These are phyloP conservation scores for Enteromius fasciolatus DNA, from an alignment of 2,797 vertebrate genomes.

Conservation along the genomic window DNA sequence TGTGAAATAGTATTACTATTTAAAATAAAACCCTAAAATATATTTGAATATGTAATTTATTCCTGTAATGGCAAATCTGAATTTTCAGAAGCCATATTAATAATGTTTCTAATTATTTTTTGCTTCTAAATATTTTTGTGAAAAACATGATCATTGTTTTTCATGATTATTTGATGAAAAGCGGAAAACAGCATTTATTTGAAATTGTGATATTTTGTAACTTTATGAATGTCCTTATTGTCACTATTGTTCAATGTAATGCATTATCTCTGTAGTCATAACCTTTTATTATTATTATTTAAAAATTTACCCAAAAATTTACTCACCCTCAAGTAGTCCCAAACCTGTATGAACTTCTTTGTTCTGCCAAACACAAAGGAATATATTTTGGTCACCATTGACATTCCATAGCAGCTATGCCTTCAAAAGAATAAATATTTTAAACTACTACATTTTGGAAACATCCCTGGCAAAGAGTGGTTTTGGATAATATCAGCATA, in stretches of 20 bases:
- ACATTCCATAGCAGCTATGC: too few relatives aligned
- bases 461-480: too few relatives aligned
- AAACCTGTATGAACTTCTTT: too few relatives aligned
- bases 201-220: neutral
- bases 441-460: too few relatives aligned
- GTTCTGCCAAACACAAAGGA: too few relatives aligned
- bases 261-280: neutral
- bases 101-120: neutral
- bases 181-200: neutral
- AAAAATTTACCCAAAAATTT: too few relatives aligned
- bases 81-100: neutral
- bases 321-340: too few relatives aligned
- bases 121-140: neutral
- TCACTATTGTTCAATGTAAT: neutral
- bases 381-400: too few relatives aligned
- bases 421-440: too few relatives aligned
- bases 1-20: neutral
- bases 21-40: neutral
- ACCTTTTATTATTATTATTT: neutral
- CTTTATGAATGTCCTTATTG: neutral
- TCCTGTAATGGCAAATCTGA: neutral
- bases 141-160: neutral
- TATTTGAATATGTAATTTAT: neutral
- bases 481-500: too few relatives aligned
- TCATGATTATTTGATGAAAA: neutral